phyloP scores from a whole-genome alignment of 2,113 vertebrate genomes.

The Pogona vitticeps region DNA sequence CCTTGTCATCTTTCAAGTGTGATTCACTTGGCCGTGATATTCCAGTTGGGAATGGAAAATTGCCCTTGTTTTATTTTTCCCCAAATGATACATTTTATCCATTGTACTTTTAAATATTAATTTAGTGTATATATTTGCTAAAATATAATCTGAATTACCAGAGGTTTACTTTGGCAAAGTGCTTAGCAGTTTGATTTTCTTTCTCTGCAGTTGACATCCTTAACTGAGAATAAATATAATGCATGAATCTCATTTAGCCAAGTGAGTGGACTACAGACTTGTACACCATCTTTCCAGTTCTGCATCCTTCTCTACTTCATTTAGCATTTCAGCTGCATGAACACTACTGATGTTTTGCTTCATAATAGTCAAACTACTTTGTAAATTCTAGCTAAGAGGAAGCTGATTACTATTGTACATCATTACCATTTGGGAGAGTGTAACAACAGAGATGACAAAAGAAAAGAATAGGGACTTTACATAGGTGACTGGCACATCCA shows the following conservation, averaged over 20 bases:
- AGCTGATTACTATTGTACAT: neutral
- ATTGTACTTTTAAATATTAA: neutral
- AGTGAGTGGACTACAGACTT: neutral
- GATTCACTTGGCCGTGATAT: constrained; percentile 20
- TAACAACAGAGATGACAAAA: neutral
- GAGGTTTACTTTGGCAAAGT: neutral
- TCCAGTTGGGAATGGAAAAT: neutral
- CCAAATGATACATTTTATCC: neutral
- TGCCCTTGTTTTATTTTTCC: neutral
- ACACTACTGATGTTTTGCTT: neutral
- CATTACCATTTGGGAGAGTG: neutral
- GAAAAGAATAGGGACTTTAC: neutral
- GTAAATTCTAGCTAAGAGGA: neutral
- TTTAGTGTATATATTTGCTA: neutral
- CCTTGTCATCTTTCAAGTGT: constrained; percentile 26
- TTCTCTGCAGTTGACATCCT: neutral
- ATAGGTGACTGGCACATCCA: neutral
- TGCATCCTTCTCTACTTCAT: neutral
- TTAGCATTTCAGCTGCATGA: neutral
- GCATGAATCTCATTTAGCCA: neutral
- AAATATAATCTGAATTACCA: neutral
- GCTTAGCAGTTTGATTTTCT: neutral
- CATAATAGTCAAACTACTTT: neutral
- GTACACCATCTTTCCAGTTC: neutral
- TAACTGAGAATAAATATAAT: neutral